Conservation (phyloP, 2,797 vertebrate species). For the Astyanax mexicanus region DNA sequence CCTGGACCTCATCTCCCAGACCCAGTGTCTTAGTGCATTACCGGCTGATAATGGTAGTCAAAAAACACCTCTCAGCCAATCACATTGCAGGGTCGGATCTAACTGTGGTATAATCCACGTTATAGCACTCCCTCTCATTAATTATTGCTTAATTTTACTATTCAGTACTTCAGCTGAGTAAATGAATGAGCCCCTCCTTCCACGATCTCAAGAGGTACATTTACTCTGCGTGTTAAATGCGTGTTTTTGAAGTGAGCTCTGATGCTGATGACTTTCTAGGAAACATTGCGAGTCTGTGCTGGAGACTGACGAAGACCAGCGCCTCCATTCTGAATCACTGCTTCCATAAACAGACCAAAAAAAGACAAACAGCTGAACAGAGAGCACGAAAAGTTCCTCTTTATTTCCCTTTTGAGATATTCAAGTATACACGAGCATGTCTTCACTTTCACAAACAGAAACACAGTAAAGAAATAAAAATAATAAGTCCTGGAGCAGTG, state of each 20-base stretch:
- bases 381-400: neutral
- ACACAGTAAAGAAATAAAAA: neutral
- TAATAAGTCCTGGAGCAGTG: neutral
- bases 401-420: neutral
- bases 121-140: no score
- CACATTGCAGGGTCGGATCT: no score
- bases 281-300: neutral
- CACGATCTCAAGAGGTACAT: no score
- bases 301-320: conserved; percentile 11
- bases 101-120: no score
- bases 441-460: conserved; percentile 1
- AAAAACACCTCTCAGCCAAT: no score
- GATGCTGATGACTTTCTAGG: neutral
- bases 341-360: conserved; percentile 12
- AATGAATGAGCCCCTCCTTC: no score
- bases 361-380: conserved; percentile 8
- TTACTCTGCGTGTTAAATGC: neutral
- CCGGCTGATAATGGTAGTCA: no score
- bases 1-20: no score
- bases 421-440: neutral
- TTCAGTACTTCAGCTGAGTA: no score
- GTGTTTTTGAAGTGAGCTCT: neutral
- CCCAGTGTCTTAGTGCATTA: no score
- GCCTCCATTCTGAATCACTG: neutral
- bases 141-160: no score